A percentile compares a stretch with the other conserved stretches of the same genome.
These are phyloP conservation scores for Pelodiscus sinensis DNA, from an alignment of 2,113 vertebrate genomes.

Conservation along the genomic window DNA sequence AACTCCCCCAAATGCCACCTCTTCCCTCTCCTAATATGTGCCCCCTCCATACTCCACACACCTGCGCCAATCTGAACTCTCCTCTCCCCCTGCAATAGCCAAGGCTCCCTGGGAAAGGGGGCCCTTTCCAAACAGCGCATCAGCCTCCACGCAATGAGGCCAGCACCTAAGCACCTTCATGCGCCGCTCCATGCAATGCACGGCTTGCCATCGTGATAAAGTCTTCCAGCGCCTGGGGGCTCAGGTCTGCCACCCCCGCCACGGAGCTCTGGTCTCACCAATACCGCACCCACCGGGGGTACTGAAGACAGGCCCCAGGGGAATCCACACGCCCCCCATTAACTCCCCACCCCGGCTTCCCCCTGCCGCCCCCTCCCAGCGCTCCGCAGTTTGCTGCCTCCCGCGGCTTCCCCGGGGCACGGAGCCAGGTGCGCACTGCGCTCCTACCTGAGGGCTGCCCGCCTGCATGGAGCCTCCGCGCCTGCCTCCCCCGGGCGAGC, in stretches of 20 bases:
- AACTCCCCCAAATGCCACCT: background rate
- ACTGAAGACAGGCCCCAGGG: background rate
- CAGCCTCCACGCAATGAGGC: background rate
- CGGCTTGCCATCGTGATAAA: background rate
- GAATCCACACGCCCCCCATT: background rate
- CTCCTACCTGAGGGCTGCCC: constrained; percentile 67
- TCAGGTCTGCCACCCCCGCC: background rate
- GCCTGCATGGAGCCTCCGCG: constrained; percentile 55
- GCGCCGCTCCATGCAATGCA: background rate
- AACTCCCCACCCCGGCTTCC: constrained; percentile 3
- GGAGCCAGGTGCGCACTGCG: background rate
- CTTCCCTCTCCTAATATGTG: background rate
- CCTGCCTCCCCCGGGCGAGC: background rate
- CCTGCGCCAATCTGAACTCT: background rate
- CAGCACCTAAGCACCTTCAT: background rate
- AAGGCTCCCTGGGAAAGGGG: background rate
- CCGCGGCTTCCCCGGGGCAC: background rate
- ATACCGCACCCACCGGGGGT: background rate
- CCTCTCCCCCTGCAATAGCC: background rate
- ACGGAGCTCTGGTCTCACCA: background rate
- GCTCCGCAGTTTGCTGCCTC: background rate
- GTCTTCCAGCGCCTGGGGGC: background rate
- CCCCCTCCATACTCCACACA: background rate
- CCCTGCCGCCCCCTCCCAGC: background rate
- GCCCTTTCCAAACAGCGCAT: background rate